Base-by-base conservation (phyloP, 1,140 invertebrate species). In the Drosophila sucinea region DNA sequence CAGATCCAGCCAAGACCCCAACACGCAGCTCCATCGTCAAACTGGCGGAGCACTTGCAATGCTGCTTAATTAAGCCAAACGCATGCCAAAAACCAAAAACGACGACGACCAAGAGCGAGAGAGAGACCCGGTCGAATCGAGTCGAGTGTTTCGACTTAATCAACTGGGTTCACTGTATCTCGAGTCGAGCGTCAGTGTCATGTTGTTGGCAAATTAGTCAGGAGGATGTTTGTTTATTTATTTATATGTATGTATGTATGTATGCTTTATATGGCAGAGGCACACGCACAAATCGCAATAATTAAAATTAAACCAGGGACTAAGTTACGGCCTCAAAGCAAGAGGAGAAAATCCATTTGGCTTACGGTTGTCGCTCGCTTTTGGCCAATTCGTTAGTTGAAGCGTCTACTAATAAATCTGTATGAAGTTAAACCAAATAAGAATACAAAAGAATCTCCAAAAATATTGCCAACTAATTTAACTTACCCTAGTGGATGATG, bases 141-240 rank as follows among this genome's bases (percentile, higher is more conserved):
- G 64, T 64, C 70, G 83, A 86, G 79, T 79, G 77, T 69, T 71
- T 86, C 76, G 78, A 87, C 83, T 87, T 86, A 87, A 86, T 86
- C 83, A 86, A 73, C 60, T 72, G 76, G 56, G 77, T 67, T 80
- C 73, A 57, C 56, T 60, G 60, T 56, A 60, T 57, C 75, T 72
- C 72, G 60, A 69, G 54, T 35, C 64, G 62, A 51, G 63, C 67
- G 69, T 72, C 69, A 73, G 69, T 83, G 83, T 86, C 83, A 86
- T 86, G 83, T 87, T 87, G 83, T 69, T 76, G 84, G 83, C 83
- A 86, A 86, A 86, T 86, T 86, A 86, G 83, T 86, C 83, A 82
- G 79, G 54, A 30, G 44, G 30, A 35, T 51, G 66, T 35, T 40
- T 47, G 60, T 47, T 29, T 17, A 27, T 51, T 8, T 51, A 25